phyloP scores from a whole-genome alignment of 2,113 vertebrate genomes.

The Melospiza melodia region DNA sequence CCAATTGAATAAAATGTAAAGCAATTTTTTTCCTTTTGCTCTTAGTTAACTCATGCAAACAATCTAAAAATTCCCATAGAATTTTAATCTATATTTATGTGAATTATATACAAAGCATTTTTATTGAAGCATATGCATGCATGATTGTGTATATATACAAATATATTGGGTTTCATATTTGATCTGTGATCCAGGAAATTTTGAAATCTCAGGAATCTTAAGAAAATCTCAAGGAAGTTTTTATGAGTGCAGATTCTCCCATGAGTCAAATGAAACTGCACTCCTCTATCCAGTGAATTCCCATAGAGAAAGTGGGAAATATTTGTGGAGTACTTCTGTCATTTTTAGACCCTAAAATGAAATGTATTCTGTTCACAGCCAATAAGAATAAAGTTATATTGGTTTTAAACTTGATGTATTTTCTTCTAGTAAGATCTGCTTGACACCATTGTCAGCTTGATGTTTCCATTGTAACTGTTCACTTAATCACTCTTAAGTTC shows the following conservation, averaged over 20 bases:
- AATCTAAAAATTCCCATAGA: background rate
- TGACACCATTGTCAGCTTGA: background rate
- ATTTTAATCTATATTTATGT: background rate
- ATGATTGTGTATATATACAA: background rate
- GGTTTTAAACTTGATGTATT: background rate
- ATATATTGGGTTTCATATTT: background rate
- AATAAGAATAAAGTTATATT: background rate
- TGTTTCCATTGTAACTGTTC: background rate
- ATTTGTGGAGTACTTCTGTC: background rate
- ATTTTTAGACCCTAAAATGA: background rate
- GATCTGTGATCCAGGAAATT: background rate
- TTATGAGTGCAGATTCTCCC: background rate
- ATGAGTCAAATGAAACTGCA: background rate
- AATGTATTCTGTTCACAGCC: background rate
- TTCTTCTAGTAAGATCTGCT: background rate
- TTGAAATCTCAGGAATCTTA: background rate
- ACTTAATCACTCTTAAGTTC: background rate
- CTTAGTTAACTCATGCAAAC: background rate
- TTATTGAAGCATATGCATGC: background rate
- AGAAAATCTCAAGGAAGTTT: background rate
- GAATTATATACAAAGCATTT: background rate
- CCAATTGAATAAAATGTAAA: background rate
- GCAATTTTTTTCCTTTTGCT: background rate
- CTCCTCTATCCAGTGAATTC: background rate
- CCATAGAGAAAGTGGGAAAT: background rate